A percentile compares a stretch with the other conserved stretches of the same genome.
phyloP scores from a whole-genome alignment of 2,797 vertebrate species.

The Paratrypauchen microcephalus region DNA sequence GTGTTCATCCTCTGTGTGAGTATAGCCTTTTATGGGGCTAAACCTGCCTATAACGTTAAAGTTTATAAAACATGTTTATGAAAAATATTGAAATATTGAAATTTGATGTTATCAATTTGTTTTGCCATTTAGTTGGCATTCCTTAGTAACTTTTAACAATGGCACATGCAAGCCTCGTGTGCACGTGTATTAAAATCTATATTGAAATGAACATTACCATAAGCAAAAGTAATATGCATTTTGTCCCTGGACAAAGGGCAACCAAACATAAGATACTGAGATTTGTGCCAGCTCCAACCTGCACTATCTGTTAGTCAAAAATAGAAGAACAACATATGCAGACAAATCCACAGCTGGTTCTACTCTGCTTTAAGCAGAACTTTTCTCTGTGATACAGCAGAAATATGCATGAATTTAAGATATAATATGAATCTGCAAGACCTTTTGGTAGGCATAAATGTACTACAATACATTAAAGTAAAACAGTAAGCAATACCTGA shows the following conservation, averaged over 20 bases:
- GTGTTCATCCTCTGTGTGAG: slow-evolving; percentile 16
- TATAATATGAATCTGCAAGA: slow-evolving; percentile 34
- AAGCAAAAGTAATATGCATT: slow-evolving; percentile 17
- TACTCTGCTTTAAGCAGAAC: slow-evolving; percentile 7
- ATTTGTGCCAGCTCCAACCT: slow-evolving; percentile 42
- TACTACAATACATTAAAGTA: slow-evolving; percentile 5
- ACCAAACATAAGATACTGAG: slow-evolving; percentile 20
- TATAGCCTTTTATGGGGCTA: slow-evolving; percentile 51
- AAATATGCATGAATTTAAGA: slow-evolving; percentile 38
- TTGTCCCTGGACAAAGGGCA: slow-evolving; percentile 19
- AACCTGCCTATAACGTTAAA: neutral
- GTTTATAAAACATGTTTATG: neutral
- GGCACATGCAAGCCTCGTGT: slow-evolving; percentile 45
- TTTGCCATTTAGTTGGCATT: neutral
- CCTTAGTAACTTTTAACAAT: neutral
- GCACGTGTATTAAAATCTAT: slow-evolving; percentile 33
- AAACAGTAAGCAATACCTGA: slow-evolving; percentile 68
- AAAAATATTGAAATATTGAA: neutral
- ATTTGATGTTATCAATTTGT: neutral
- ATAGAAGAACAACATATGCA: slow-evolving; percentile 13
- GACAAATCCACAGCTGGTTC: slow-evolving; percentile 42
- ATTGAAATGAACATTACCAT: slow-evolving; percentile 29
- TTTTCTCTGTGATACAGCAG: slow-evolving; percentile 27
- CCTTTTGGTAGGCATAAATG: neutral
- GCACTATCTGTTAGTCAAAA: slow-evolving; percentile 43